Conservation (phyloP, 1,140 invertebrate genomes). For the Meloidogyne exigua region DNA sequence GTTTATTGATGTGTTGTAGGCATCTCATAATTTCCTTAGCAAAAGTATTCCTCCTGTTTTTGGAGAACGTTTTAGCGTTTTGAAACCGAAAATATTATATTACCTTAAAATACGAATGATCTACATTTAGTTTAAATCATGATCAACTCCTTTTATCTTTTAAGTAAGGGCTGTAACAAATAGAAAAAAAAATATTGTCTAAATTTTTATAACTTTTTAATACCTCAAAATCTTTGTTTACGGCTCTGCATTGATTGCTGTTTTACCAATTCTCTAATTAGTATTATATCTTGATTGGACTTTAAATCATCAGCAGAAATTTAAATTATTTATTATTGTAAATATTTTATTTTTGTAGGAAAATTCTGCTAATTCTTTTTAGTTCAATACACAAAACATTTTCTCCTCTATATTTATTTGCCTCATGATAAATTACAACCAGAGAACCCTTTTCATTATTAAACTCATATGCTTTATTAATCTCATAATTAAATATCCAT, state of each 20-base stretch:
- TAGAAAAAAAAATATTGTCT: neutral
- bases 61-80: neutral
- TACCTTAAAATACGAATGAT: neutral
- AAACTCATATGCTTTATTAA: neutral
- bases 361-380: neutral
- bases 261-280: neutral
- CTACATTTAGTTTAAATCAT: neutral
- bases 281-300: neutral
- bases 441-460: neutral
- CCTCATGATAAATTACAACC: neutral
- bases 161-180: neutral
- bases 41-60: conserved; percentile 9
- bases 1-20: neutral
- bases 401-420: neutral
- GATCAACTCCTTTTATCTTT: neutral
- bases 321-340: no score
- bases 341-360: neutral
- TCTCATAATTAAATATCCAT: neutral
- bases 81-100: neutral
- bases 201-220: neutral
- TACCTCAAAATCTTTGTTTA: neutral
- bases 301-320: neutral
- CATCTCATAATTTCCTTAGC: conserved; percentile 9
- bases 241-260: neutral
- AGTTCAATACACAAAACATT: neutral